Base-by-base conservation (phyloP, 2,888 invertebrate species). In the Melanargia galathea region DNA sequence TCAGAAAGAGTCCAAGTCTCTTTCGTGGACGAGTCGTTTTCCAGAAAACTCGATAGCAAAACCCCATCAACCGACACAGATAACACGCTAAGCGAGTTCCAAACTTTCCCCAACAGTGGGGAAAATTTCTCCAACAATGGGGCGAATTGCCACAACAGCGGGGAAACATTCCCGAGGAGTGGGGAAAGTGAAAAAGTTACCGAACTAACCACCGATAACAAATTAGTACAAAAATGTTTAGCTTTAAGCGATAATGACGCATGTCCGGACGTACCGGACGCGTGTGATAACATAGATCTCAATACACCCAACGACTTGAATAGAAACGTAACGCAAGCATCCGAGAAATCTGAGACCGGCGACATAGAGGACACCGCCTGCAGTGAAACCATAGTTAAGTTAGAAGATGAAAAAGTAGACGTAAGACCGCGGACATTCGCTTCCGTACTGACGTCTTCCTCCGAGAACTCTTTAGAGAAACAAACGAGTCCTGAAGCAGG, bases 211-310 rank as follows among this genome's bases (percentile, higher is more conserved):
- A 90, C 91, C 91, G 91, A 88, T 83, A 84, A 84, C 75, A 81
- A 78, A 76, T 80, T 86, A 90, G 90, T 91, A 91, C 90, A 90
- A 91, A 90, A 82, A 79, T 74, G 72, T 79, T 78, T 91, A 91
- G 90, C 79, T 85, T 77, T 91, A 90, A 91, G 90, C 77, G 74
- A 81, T 76, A 63, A 69, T 66, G 75, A 81, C 72, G 74, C 78
- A 64, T 73, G 78, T 75, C 75, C 79, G 48, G 80, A 79, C 68
- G 75, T 76, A 66, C 71, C 74, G 62, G 71, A 73, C 76, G 77
- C 79, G 65, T 77, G 83, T 81, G 84, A 86, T 82, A 84, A 71
- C 65, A 73, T 73, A 81, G 87, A 90, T 90, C 87, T 90, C 87
- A 85, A 74, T 66, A 80, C 84, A 75, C 84, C 85, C 84, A 86